A percentile compares a stretch with the other conserved stretches of the same genome.
Conservation (phyloP, 1,140 invertebrate species). For the Papilio xuthus region DNA sequence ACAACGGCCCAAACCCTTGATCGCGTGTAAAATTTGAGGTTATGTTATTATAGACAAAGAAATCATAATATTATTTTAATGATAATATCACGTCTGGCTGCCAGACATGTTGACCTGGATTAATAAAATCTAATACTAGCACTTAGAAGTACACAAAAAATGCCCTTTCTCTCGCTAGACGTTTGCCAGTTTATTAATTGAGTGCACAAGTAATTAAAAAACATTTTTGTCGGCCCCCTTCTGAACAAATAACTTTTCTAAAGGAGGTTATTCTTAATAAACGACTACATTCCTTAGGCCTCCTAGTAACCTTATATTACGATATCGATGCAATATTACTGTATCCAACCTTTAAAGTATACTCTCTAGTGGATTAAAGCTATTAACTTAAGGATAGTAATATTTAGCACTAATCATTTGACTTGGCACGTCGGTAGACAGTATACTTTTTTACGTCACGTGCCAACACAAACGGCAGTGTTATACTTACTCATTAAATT, state of each 20-base stretch:
- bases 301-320: not conserved
- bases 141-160: not conserved
- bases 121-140: not conserved
- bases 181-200: too few relatives aligned
- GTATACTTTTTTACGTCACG: not conserved
- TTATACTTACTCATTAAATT: constrained; percentile 93
- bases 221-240: too few relatives aligned
- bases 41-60: not conserved
- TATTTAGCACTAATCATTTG: not conserved
- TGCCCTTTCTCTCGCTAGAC: not conserved
- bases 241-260: too few relatives aligned
- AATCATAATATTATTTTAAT: not conserved
- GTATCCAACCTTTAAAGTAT: too few relatives aligned
- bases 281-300: too few relatives aligned
- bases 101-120: constrained; percentile 17
- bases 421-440: not conserved
- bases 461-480: not conserved
- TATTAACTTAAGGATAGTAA: not conserved
- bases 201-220: too few relatives aligned
- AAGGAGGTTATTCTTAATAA: too few relatives aligned
- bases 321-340: not conserved
- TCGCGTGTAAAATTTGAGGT: not conserved
- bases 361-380: too few relatives aligned
- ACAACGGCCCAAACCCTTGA: not conserved
- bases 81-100: not conserved